Percentiles rank a stretch among this genome's conserved stretches.
Evolutionary conservation across 2,797 vertebrate genomes (phyloP).

Genomic region (Triplophysa bombifrons): DNA sequence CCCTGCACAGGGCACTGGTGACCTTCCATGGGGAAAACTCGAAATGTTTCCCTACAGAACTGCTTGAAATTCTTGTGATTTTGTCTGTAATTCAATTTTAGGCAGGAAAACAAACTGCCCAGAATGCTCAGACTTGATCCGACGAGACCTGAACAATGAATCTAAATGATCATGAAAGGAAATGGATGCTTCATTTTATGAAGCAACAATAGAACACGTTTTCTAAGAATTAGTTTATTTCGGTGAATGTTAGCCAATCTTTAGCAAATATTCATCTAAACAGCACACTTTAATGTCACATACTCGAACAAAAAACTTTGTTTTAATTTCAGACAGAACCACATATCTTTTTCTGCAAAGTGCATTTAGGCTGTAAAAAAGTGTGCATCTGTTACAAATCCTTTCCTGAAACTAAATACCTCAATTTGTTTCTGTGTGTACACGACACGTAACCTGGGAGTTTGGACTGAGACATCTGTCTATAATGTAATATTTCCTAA

Average conservation of each 20-base stretch:
- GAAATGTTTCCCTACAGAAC: slow-evolving; percentile 75
- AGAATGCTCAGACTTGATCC: slow-evolving; percentile 43
- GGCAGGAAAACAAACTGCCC: slow-evolving; percentile 77
- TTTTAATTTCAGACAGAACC: neutral
- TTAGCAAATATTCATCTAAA: too few species aligned
- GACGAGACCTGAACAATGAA: slow-evolving; percentile 3
- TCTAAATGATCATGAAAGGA: neutral
- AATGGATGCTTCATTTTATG: neutral
- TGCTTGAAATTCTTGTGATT: slow-evolving; percentile 75
- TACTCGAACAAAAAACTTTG: neutral
- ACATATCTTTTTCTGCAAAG: neutral
- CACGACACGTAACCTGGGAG: slow-evolving; percentile 67
- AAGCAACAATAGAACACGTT: neutral
- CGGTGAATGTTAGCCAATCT: too few species aligned
- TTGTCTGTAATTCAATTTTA: slow-evolving; percentile 79
- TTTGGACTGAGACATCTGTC: slow-evolving; percentile 76
- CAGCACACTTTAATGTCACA: neutral
- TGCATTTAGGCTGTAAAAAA: neutral
- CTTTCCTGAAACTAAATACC: neutral
- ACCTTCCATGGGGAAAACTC: slow-evolving; percentile 76
- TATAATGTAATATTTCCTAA: slow-evolving; percentile 83
- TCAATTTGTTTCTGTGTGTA: slow-evolving; percentile 47
- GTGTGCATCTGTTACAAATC: slow-evolving; percentile 46
- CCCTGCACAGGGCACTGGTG: slow-evolving; percentile 74
- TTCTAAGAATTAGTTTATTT: too few species aligned